Percentiles rank a stretch among this genome's conserved stretches.
These are phyloP conservation scores for Acrocephalus scirpaceus DNA, from an alignment of 2,797 vertebrate genomes.

Conservation along the genomic window DNA sequence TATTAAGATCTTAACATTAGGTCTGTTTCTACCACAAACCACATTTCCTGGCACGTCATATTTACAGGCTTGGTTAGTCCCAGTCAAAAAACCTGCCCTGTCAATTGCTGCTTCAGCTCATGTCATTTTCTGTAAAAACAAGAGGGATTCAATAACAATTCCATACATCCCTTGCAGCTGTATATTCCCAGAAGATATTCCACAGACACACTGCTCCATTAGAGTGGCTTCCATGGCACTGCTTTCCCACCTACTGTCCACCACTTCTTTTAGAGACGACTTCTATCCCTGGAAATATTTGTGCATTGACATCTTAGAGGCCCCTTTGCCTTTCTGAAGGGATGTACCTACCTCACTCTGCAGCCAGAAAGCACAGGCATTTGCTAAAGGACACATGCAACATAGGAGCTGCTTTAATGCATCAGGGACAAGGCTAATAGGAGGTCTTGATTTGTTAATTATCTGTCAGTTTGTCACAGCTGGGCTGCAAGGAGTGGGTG, in stretches of 20 bases:
- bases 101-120: background rate
- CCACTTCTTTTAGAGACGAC: background rate
- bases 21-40: slow-evolving; percentile 19
- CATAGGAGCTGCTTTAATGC: slow-evolving; percentile 66
- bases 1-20: background rate
- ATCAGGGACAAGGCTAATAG: slow-evolving; percentile 53
- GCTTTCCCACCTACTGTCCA: background rate
- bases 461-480: slow-evolving; percentile 73
- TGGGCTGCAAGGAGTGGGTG: slow-evolving; percentile 57
- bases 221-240: background rate
- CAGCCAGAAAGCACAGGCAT: slow-evolving; percentile 34
- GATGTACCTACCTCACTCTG: background rate
- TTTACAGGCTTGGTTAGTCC: background rate
- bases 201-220: background rate
- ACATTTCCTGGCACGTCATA: background rate
- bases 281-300: background rate
- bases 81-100: background rate
- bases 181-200: background rate
- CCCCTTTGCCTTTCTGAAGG: background rate
- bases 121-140: background rate
- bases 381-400: slow-evolving; percentile 62
- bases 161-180: background rate
- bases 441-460: slow-evolving; percentile 73
- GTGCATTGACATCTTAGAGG: background rate
- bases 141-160: background rate